A percentile compares a stretch with the other conserved stretches of the same genome.
phyloP scores from a whole-genome alignment of 2,797 vertebrate genomes.

The Hyperoplus immaculatus region DNA sequence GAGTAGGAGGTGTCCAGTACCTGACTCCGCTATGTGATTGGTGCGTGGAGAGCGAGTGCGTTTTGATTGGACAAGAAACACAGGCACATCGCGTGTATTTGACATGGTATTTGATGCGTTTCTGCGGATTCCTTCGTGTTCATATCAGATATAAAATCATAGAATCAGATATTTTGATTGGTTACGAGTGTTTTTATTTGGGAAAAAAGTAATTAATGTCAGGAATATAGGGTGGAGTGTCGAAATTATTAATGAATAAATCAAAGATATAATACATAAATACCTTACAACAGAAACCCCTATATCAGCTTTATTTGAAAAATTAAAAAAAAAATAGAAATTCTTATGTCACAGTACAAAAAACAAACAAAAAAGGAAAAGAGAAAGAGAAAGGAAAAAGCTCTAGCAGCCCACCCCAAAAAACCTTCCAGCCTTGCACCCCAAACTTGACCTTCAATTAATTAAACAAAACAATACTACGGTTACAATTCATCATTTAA shows the following conservation, averaged over 20 bases:
- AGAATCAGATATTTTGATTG: background rate
- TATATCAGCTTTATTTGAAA: slow-evolving; percentile 77
- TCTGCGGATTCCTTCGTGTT: background rate
- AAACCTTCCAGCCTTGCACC: slow-evolving; percentile 48
- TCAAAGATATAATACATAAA: slow-evolving; percentile 53
- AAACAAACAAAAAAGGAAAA: slow-evolving; percentile 23
- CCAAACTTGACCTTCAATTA: slow-evolving; percentile 66
- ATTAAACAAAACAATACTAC: slow-evolving; percentile 70
- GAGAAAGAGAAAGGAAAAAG: background rate
- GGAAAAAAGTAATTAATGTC: slow-evolving; percentile 38
- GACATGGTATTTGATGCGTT: no score
- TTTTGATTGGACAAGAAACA: slow-evolving; percentile 63
- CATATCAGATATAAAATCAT: background rate
- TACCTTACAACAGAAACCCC: slow-evolving; percentile 60
- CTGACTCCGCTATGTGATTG: slow-evolving; percentile 59
- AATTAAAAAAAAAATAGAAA: slow-evolving; percentile 64
- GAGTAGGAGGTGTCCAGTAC: slow-evolving; percentile 42
- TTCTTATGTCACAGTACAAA: slow-evolving; percentile 73
- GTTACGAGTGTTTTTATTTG: slow-evolving; percentile 39
- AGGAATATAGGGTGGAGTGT: slow-evolving; percentile 28
- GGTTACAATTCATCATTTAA: slow-evolving; percentile 71
- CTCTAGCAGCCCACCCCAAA: slow-evolving; percentile 44
- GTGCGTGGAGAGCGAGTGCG: slow-evolving; percentile 4
- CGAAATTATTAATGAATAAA: slow-evolving; percentile 32
- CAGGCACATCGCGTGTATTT: background rate